These are phyloP conservation scores for Gila robusta DNA, from an alignment of 2,797 vertebrate species.

Conservation along the genomic window DNA sequence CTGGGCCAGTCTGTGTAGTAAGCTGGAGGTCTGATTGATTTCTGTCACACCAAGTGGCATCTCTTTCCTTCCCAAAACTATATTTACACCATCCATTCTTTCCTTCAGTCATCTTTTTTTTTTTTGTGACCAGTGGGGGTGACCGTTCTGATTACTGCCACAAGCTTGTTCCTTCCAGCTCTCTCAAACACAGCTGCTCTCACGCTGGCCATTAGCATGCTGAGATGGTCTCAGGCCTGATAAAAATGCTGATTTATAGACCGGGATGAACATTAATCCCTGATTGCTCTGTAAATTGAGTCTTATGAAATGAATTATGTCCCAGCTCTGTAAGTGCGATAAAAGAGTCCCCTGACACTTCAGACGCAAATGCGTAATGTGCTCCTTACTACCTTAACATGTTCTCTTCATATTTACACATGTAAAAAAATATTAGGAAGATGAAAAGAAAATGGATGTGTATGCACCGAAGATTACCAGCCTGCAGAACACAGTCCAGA, in stretches of 20 bases:
- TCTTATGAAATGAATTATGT: conserved; percentile 62
- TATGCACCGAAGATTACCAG: background rate
- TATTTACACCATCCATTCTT: conserved; percentile 42
- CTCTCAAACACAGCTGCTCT: conserved; percentile 51
- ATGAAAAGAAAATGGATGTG: background rate
- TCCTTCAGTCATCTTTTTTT: conserved; percentile 25
- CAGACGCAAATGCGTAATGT: conserved; percentile 56
- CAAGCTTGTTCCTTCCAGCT: conserved; percentile 43
- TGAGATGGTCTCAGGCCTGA: conserved; percentile 60
- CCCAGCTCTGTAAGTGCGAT: conserved; percentile 39
- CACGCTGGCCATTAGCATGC: conserved; percentile 63
- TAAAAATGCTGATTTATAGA: conserved; percentile 68
- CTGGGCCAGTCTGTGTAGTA: background rate
- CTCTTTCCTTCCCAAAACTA: conserved; percentile 37
- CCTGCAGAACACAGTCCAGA: background rate
- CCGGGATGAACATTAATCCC: conserved; percentile 61
- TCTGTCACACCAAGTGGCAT: conserved; percentile 11
- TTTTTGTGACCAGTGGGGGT: conserved; percentile 32
- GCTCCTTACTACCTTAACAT: conserved; percentile 29
- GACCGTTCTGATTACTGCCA: conserved; percentile 60
- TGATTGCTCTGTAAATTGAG: conserved; percentile 67
- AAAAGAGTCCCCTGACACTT: conserved; percentile 39
- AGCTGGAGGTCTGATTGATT: conserved; percentile 27
- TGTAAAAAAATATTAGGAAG: conserved; percentile 39
- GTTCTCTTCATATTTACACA: conserved; percentile 22